phyloP scores from a whole-genome alignment of 2,113 vertebrate species.

The Paracanthobrama guichenoti region DNA sequence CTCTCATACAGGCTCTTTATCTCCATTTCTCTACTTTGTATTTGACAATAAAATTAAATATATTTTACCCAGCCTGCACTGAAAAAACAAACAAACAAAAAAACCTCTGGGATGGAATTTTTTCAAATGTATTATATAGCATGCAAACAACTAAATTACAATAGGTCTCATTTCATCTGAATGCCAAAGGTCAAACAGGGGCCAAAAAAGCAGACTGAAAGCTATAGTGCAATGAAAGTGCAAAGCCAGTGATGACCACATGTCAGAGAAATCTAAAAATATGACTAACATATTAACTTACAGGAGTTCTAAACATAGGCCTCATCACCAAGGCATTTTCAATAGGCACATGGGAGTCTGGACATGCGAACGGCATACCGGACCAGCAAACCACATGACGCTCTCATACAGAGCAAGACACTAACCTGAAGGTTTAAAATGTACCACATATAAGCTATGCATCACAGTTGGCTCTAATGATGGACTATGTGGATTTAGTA shows the following conservation, averaged over 20 bases:
- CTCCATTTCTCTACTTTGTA: background rate
- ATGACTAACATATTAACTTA: conserved; percentile 65
- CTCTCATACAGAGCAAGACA: background rate
- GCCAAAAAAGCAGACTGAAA: conserved; percentile 23
- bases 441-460: background rate
- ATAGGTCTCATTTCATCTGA: conserved; percentile 52
- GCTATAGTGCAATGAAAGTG: background rate
- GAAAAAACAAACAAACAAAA: no score
- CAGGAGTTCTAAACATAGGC: conserved; percentile 62
- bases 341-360: conserved; percentile 40
- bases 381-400: background rate
- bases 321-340: conserved; percentile 60
- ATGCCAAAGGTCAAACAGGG: conserved; percentile 55
- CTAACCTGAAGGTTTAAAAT: background rate
- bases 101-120: background rate
- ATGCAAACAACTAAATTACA: background rate
- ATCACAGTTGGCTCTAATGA: background rate
- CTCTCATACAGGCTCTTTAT: no score
- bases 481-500: background rate
- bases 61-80: background rate
- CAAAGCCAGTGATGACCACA: conserved; percentile 5
- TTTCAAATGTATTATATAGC: background rate
- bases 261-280: conserved; percentile 63
- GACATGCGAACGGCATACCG: background rate
- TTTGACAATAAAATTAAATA: background rate